Evolutionary conservation across 2,888 invertebrate genomes (phyloP), one percentile per base, ranked within the genome.

Genomic region (Diplazon laetatorius): DNA sequence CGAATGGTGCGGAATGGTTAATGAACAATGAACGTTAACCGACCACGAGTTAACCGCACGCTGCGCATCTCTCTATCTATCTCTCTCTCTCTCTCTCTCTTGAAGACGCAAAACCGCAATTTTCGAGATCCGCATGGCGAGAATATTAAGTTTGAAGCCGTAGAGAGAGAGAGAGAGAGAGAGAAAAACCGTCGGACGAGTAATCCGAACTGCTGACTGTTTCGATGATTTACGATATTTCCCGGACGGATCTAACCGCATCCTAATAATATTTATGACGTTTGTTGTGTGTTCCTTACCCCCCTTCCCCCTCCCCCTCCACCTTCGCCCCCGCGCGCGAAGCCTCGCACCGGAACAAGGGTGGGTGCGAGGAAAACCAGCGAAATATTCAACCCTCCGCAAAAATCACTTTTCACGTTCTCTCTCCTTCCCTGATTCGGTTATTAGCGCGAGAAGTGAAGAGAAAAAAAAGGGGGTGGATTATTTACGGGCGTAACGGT

Each of bases 401-500:
- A 4, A 20, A 8, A 66, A 20, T 35, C 12, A 9, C 12, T 16
- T 70, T 37, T 22, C 30, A n/a, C 12, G n/a, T 16, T 37, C 20
- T 46, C n/a, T n/a, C n/a, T n/a, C n/a, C n/a, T n/a, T n/a, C n/a
- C n/a, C n/a, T n/a, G n/a, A n/a, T n/a, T n/a, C 30, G 30, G 30
- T 30, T 30, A 30, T 30, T 30, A 30, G 30, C 30, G 6, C 6
- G 30, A 30, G 1, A 20, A 55, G 30, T 25, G 14, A 5, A 30
- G 35, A 57, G 42, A 59, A 44, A 42, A 22, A 18, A 22, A 37
- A 85, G 57, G 74, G 84, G 86, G 85, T 86, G 83, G 85, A 87
- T 85, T 87, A 87, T 87, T 86, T 87, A 87, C 84, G 83, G n/a
- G 83, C 80, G 69, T 82, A 81, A 85, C 82, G 37, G 25, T 55